Percentiles rank a stretch among this genome's conserved stretches.
These are phyloP conservation scores for Arrhamphus sclerolepis DNA, from an alignment of 2,797 vertebrate genomes.

Conservation along the genomic window DNA sequence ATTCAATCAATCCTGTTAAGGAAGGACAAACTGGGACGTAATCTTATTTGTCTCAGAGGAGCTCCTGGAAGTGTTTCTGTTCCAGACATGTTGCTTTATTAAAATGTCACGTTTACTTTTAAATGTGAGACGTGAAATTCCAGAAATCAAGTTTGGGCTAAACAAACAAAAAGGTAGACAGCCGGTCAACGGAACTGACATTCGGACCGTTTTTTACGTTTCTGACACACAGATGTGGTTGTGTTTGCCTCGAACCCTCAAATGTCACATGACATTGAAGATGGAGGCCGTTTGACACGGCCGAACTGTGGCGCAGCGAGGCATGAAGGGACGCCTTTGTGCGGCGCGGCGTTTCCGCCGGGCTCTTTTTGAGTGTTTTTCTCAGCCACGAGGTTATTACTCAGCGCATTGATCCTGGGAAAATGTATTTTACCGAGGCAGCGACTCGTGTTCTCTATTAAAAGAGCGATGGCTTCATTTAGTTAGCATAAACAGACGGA, in stretches of 20 bases:
- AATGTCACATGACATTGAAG: constrained; percentile 54
- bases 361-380: constrained; percentile 21
- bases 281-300: constrained; percentile 53
- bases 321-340: constrained; percentile 62
- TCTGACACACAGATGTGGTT: constrained; percentile 42
- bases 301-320: constrained; percentile 27
- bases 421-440: constrained; percentile 17
- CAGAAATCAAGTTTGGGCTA: constrained; percentile 11
- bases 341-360: constrained; percentile 20
- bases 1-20: constrained; percentile 64
- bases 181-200: constrained; percentile 26
- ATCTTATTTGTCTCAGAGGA: constrained; percentile 61
- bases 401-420: constrained; percentile 19
- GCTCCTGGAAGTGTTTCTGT: constrained; percentile 40
- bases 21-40: constrained; percentile 60
- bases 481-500: constrained; percentile 50
- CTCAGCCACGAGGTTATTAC: constrained; percentile 38
- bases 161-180: constrained; percentile 33
- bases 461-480: constrained; percentile 29
- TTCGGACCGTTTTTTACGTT: neutral
- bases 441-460: constrained; percentile 7
- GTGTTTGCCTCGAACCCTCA: neutral
- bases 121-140: constrained; percentile 33
- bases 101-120: constrained; percentile 64
- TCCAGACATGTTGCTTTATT: constrained; percentile 54